Evolutionary conservation across 2,888 invertebrate species (phyloP).

Genomic region (Parnassius smintheus): DNA sequence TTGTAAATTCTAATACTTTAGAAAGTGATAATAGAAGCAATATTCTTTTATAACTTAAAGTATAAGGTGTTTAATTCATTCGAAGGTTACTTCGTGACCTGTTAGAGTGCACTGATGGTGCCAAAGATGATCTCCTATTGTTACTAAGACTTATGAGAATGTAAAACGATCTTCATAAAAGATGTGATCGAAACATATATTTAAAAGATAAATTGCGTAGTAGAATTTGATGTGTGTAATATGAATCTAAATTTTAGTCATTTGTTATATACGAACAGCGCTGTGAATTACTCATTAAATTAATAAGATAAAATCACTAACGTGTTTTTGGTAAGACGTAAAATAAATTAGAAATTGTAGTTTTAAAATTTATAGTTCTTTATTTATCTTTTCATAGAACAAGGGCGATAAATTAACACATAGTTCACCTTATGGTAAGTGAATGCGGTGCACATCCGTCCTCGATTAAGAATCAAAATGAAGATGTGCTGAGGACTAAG

Average conservation of each 20-base stretch:
- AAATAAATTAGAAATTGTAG: neutral
- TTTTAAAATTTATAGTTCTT: neutral
- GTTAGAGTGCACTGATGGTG: neutral
- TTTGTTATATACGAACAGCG: constrained; percentile 4
- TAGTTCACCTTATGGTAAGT: no score
- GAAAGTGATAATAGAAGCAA: no score
- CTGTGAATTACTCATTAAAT: neutral
- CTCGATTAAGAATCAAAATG: no score
- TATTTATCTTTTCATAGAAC: neutral
- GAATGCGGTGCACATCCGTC: no score
- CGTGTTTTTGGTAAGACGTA: neutral
- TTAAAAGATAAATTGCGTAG: neutral
- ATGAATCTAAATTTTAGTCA: constrained; percentile 13
- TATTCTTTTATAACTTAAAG: no score
- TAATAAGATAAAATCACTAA: neutral
- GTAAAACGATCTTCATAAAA: neutral
- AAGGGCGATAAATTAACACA: no score
- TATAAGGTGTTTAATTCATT: no score
- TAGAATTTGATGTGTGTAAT: constrained; percentile 9
- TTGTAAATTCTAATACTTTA: no score
- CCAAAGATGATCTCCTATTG: neutral
- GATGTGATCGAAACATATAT: constrained; percentile 1
- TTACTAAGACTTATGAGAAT: neutral
- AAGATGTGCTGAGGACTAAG: no score
- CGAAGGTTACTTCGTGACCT: no score